Percentiles rank a stretch among this genome's conserved stretches.
Conservation (phyloP, 2,113 vertebrate species). For the Sminthopsis crassicaudata region DNA sequence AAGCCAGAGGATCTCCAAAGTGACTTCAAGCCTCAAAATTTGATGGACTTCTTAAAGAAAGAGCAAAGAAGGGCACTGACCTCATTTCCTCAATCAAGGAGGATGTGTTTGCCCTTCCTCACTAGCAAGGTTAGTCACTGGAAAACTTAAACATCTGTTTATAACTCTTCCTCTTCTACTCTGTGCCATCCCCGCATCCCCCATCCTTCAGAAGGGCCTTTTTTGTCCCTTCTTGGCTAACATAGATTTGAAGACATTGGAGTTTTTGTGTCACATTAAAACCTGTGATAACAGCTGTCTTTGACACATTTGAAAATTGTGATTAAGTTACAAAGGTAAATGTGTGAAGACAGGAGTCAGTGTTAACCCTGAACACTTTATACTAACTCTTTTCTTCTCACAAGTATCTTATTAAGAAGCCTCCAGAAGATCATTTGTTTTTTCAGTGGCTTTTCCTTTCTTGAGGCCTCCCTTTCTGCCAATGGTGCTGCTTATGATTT, state of each 20-base stretch:
- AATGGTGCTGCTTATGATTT: not conserved
- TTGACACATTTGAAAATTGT: conserved; percentile 19
- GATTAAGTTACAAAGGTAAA: conserved; percentile 25
- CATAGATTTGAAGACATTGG: not conserved
- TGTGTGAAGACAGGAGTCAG: not conserved
- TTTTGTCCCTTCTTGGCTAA: not conserved
- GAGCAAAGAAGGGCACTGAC: not conserved
- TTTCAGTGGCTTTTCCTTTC: not conserved
- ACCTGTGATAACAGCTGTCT: conserved; percentile 2
- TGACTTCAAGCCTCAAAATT: not conserved
- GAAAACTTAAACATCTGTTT: not conserved
- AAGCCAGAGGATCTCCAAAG: not conserved
- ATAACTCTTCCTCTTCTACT: not conserved
- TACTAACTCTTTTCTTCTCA: conserved; percentile 30
- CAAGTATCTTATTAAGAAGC: conserved; percentile 9
- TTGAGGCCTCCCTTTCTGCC: not conserved
- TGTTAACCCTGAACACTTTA: not conserved
- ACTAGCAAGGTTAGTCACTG: not conserved
- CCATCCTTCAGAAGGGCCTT: not conserved
- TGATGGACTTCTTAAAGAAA: not conserved
- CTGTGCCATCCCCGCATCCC: not conserved
- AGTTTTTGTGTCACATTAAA: not conserved
- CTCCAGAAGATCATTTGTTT: not conserved
- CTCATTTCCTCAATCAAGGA: not conserved
- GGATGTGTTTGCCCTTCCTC: not conserved